Evolutionary conservation across 1,140 invertebrate genomes (phyloP), one percentile per base, ranked within the genome.

Genomic region (Lasaia peninsularis): DNA sequence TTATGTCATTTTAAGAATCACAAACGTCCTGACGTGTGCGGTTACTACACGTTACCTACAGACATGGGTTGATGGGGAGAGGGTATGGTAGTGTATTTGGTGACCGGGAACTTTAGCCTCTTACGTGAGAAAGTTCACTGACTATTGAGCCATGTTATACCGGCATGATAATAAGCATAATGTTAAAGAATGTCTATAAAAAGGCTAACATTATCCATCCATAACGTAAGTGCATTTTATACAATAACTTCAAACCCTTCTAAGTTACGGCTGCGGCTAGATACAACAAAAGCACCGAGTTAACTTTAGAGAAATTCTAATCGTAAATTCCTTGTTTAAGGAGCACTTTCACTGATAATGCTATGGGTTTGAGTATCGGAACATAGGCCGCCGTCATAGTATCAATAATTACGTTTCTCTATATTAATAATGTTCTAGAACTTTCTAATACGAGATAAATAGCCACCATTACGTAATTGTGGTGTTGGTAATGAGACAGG

Each of bases 381-480:
- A 67, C 65, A 71, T 66, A 55, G 65, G 64, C 68, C 65, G 65
- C 55, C 64, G 69, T 66, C 55, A 70, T 60, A 50, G 63, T 81
- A 82, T 80, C 80, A 81, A 78, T 87, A 86, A 86, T 83, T 81
- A 83, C 78, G 80, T 80, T 69, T 75, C 76, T 81, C 71, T 63
- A 85, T 85, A 86, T 85, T 88, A 81, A 88, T 86, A 84, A 78
- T 75, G 73, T 80, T 75, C 81, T 80, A 86, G 76, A 86, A 62
- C 74, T 85, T 80, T 80, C 79, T 83, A 83, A 71, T 67, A 69
- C 35, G 65, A 83, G 74, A 83, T 80, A 83, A 80, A 82, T 78
- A 73, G 71, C 56, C 57, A 51, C 62, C 59, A 50, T 58, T 54
- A 58, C 53, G 70, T 79, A 78, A 79, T 76, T 71, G 64, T 69